Evolutionary conservation across 2,888 invertebrate species (phyloP).

Genomic region (Branchellion lobata): DNA sequence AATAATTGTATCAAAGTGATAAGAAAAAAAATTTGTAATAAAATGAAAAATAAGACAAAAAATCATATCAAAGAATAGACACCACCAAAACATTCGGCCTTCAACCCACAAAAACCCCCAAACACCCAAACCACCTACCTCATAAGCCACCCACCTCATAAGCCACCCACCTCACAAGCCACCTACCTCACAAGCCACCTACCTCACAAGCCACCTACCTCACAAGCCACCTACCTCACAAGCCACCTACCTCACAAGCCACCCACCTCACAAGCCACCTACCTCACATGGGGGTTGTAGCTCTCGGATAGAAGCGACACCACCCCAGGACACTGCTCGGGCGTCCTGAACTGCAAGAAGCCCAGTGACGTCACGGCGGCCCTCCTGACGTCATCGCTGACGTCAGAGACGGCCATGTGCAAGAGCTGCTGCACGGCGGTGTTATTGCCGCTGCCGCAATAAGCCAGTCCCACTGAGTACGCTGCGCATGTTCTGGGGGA

Average conservation of each 20-base stretch:
- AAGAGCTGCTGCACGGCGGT: slow-evolving; percentile 88
- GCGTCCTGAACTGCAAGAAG: slow-evolving; percentile 90
- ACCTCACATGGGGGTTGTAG: slow-evolving; percentile 91
- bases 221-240: no score
- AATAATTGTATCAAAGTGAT: no score
- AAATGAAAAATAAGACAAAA: background rate
- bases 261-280: no score
- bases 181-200: background rate
- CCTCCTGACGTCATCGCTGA: slow-evolving; percentile 95
- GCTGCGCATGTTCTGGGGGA: slow-evolving; percentile 77
- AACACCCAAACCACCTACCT: background rate
- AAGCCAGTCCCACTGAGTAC: slow-evolving; percentile 96
- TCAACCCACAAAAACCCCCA: no score
- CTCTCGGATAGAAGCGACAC: slow-evolving; percentile 95
- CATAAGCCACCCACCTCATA: background rate
- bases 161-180: background rate
- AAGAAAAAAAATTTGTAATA: no score
- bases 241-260: no score
- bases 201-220: background rate
- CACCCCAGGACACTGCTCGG: slow-evolving; percentile 91
- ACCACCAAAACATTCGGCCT: no score
- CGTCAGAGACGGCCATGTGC: slow-evolving; percentile 93
- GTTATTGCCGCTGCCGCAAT: slow-evolving; percentile 96
- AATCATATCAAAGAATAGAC: background rate
- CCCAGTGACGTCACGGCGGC: slow-evolving; percentile 98